These are phyloP conservation scores for Coptodon bakossiorum DNA, from an alignment of 2,113 vertebrate species.

Conservation along the genomic window DNA sequence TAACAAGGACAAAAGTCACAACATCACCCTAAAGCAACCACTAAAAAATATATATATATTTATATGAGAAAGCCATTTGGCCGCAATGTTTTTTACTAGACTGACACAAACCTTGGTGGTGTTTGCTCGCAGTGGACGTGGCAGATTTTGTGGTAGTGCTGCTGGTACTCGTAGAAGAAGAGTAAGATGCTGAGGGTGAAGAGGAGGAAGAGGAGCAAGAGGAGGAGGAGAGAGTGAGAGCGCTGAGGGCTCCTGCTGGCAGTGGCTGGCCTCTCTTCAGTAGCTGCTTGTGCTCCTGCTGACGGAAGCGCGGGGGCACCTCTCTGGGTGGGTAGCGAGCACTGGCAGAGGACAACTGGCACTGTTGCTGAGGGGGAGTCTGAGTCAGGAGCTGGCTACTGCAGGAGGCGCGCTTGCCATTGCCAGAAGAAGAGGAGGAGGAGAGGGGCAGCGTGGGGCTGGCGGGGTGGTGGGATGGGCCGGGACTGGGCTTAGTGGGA, in stretches of 20 bases:
- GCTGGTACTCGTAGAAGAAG: conserved; percentile 54
- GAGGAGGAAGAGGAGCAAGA: conserved; percentile 46
- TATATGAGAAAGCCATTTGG: background rate
- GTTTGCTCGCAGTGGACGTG: conserved; percentile 76
- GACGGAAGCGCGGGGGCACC: conserved; percentile 96
- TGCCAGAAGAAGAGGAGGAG: conserved; percentile 80
- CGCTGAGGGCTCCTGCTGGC: conserved; percentile 79
- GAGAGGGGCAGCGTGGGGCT: conserved; percentile 81
- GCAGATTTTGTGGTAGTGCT: conserved; percentile 51
- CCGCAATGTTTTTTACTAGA: background rate
- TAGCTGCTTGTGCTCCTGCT: conserved; percentile 98
- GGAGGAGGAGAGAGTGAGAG: conserved; percentile 69
- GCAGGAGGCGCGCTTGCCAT: conserved; percentile 85
- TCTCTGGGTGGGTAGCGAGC: conserved; percentile 92
- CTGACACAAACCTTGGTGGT: conserved; percentile 77
- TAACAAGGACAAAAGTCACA: background rate
- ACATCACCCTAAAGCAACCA: background rate
- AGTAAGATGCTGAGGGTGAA: conserved; percentile 38
- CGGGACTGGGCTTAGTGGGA: conserved; percentile 86
- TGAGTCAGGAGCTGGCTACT: conserved; percentile 56
- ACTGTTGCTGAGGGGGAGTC: conserved; percentile 68
- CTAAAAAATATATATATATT: background rate
- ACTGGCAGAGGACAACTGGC: conserved; percentile 69
- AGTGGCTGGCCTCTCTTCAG: conserved; percentile 94
- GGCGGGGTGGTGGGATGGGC: conserved; percentile 78